Base-by-base conservation (phyloP, 2,888 invertebrate species). In the Leptinotarsa tumamoca region DNA sequence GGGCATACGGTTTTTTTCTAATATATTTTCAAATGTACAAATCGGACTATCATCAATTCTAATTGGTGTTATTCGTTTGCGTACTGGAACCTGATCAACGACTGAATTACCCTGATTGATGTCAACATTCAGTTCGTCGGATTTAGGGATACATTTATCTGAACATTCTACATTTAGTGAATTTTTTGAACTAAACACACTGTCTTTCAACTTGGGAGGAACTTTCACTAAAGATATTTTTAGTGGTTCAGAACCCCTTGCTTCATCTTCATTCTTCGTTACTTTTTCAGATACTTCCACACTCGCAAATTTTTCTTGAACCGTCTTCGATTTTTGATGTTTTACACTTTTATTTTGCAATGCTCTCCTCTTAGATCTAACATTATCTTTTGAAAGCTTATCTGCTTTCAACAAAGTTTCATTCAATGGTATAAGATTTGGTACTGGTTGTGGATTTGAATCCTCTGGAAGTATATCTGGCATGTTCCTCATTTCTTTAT, bases 51-150 rank as follows among this genome's bases (percentile, higher is more conserved):
- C 72, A 66, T 78, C 75, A 2, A 80, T 77, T 4, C 73, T 77
- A 17, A 73, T 80, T 10, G 80, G 80, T 3, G 74, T 80, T 15
- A 80, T 80, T 50, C 80, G 72, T 68, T 73, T 77, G 10, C 70
- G 78, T 1, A 63, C 17, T 58, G 50, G 14, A 10, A 66, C 10
- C 54, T 69, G 68, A 13, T 72, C 69, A 33, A 23, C 21, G 2
- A 23, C n/a, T 5, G 52, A 61, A 56, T 33, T 33, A 63, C 63
- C 17, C 10, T 63, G 33, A n/a, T 58, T 21, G 10, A 43, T 10
- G 13, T 43, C 10, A 43, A 43, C 43, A 43, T 13, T 10, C 10
- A 43, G 43, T 43, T 43, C 13, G 3, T 43, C 13, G 5, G 43
- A 43, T 43, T 43, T 43, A 43, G 43, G 43, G 43, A 10, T 10